These are phyloP conservation scores for Aleiodes testaceus DNA, from an alignment of 2,888 invertebrate species.

Conservation along the genomic window DNA sequence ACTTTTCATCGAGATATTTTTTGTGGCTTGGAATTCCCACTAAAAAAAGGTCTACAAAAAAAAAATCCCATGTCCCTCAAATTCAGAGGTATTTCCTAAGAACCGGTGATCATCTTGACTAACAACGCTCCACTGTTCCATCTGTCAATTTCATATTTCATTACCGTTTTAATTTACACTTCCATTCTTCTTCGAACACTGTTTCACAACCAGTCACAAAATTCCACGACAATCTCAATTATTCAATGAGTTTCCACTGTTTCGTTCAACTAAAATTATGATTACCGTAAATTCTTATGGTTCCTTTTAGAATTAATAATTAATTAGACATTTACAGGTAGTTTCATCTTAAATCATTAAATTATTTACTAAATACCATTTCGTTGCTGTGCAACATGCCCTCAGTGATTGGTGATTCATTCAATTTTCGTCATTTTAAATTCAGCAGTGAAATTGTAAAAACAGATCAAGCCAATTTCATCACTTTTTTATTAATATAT, in stretches of 20 bases:
- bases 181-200: neutral
- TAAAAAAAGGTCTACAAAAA: too few relatives aligned
- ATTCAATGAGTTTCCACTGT: too few relatives aligned
- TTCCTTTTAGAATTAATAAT: conserved; percentile 29
- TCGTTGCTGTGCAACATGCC: conserved; percentile 54
- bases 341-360: conserved; percentile 34
- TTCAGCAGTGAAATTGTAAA: conserved; percentile 18
- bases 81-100: too few relatives aligned
- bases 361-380: conserved; percentile 44
- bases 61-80: too few relatives aligned
- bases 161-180: neutral
- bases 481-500: conserved; percentile 43
- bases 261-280: conserved; percentile 5
- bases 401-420: conserved; percentile 40
- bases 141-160: neutral
- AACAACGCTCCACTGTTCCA: neutral
- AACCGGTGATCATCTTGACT: too few relatives aligned
- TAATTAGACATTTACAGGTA: conserved; percentile 58
- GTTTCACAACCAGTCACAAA: neutral
- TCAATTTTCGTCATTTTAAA: neutral
- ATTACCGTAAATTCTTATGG: neutral
- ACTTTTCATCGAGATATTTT: too few relatives aligned
- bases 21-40: too few relatives aligned
- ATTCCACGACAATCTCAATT: too few relatives aligned
- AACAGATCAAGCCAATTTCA: conserved; percentile 7